phyloP scores from a whole-genome alignment of 2,113 vertebrate species.

The Carlito syrichta region DNA sequence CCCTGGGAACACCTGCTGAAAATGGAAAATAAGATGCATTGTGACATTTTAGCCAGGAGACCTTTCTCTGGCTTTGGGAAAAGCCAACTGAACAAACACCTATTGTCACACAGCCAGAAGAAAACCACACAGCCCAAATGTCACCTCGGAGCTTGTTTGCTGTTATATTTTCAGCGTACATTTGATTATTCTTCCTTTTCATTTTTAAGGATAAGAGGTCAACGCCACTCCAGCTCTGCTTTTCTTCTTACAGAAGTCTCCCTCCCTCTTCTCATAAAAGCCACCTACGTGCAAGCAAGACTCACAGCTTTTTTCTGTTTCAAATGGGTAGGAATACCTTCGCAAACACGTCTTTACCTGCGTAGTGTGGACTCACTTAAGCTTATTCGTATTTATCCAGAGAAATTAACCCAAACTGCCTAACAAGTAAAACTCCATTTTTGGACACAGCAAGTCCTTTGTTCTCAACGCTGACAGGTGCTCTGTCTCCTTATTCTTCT shows the following conservation, averaged over 20 bases:
- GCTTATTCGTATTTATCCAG: not conserved
- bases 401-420: constrained; percentile 1
- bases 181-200: constrained; percentile 74
- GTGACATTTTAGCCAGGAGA: constrained; percentile 83
- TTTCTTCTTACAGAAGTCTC: constrained; percentile 51
- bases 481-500: not conserved
- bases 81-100: constrained; percentile 73
- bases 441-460: not conserved
- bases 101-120: constrained; percentile 64
- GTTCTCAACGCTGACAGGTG: not conserved
- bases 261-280: not conserved
- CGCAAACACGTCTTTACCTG: not conserved
- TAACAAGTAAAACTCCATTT: not conserved
- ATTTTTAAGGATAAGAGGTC: constrained; percentile 61
- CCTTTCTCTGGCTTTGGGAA: constrained; percentile 78
- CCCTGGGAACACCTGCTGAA: constrained; percentile 73
- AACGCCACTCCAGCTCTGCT: constrained; percentile 33
- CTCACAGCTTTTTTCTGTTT: not conserved
- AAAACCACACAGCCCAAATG: constrained; percentile 78
- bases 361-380: not conserved
- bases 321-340: not conserved
- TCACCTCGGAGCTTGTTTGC: constrained; percentile 52
- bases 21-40: constrained; percentile 81
- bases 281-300: not conserved
- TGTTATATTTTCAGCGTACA: constrained; percentile 60